Evolutionary conservation across 2,113 vertebrate species (phyloP).

Genomic region (Pygoscelis antarcticus): DNA sequence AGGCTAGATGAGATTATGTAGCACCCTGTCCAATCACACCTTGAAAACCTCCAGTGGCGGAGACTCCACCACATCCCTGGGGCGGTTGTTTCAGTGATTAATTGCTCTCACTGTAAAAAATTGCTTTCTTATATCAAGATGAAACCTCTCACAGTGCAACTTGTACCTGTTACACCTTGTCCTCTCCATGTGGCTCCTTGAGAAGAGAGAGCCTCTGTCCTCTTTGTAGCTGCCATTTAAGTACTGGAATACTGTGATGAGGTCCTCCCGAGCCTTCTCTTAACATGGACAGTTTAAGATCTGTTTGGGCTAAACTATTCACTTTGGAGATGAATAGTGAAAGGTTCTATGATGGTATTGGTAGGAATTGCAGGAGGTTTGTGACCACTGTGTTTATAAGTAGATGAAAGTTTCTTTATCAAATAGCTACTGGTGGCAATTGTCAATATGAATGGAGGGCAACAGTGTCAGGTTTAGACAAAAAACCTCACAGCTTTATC

Average conservation of each 20-base stretch:
- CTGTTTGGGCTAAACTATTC: background rate
- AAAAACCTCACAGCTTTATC: background rate
- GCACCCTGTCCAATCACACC: background rate
- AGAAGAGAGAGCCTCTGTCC: background rate
- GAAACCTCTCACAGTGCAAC: background rate
- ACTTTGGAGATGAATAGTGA: background rate
- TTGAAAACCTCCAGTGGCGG: background rate
- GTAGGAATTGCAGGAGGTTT: background rate
- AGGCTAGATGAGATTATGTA: background rate
- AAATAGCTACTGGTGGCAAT: background rate
- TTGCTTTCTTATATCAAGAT: background rate
- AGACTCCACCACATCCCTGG: background rate
- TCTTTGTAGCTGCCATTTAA: background rate
- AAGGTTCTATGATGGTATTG: background rate
- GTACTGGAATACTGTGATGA: background rate
- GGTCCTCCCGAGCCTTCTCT: background rate
- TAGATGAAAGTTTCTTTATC: background rate
- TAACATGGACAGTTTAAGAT: background rate
- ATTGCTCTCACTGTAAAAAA: background rate
- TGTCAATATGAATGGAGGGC: background rate
- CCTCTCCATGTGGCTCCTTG: background rate
- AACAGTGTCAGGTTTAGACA: background rate
- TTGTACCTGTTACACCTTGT: background rate
- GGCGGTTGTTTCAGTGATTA: background rate
- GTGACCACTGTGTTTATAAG: background rate